Percentiles rank a stretch among this genome's conserved stretches.
Conservation (phyloP, 2,888 invertebrate species). For the Andrena hattorfiana region DNA sequence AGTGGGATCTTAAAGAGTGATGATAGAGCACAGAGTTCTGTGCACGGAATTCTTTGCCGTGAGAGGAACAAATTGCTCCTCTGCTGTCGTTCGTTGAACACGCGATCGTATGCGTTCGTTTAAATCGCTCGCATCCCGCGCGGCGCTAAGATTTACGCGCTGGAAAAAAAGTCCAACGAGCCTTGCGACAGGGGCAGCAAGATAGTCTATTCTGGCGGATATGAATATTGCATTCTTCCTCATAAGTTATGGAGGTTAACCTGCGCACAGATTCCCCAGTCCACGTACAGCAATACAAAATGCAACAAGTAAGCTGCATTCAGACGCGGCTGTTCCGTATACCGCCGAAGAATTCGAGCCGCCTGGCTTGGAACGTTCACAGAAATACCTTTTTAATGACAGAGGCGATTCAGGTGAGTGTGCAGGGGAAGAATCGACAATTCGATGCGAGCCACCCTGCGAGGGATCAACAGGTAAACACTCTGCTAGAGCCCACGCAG, state of each 20-base stretch:
- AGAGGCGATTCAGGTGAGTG: neutral
- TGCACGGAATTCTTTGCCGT: neutral
- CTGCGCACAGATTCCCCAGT: constrained; percentile 28
- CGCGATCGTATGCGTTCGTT: neutral
- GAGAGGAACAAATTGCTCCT: neutral
- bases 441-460: neutral
- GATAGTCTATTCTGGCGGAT: constrained; percentile 23
- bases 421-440: constrained; percentile 1
- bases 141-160: no score
- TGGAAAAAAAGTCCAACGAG: neutral
- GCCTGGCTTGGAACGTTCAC: neutral
- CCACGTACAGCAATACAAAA: constrained; percentile 16
- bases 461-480: constrained; percentile 3
- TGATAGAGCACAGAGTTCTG: neutral
- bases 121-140: neutral
- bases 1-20: neutral
- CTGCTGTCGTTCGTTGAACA: neutral
- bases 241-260: constrained; percentile 33
- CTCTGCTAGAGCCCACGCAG: neutral
- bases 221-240: constrained; percentile 44
- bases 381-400: neutral
- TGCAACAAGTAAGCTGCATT: constrained; percentile 53
- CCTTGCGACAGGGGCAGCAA: neutral
- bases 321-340: neutral
- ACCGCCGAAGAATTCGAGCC: neutral